Base-by-base conservation (phyloP, 2,113 vertebrate species). In the Ageneiosus marmoratus region DNA sequence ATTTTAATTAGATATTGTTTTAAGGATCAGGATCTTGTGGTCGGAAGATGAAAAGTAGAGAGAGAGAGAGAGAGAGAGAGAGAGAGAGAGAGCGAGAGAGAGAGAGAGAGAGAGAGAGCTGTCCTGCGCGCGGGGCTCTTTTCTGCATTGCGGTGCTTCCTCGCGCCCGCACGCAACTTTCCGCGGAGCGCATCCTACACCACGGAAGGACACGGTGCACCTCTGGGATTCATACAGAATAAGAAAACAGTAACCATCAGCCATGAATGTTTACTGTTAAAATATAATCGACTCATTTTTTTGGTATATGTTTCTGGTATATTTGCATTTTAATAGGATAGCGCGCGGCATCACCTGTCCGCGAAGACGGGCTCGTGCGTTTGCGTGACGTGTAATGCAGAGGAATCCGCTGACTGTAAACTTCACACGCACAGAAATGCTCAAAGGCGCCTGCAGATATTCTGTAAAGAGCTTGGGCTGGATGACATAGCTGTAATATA, bases 131-230 rank as follows among this genome's bases (percentile, higher is more conserved):
- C 89, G 89, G 90, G 58, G 69, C 77, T 77, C 55, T 87, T 91
- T 89, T 93, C 93, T 95, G 94, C 94, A 95, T 94, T 95, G 94
- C 94, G 90, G 94, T 93, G 91, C 92, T 93, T 92, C 88, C 88
- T 77, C 83, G 81, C 88, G 88, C 82, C 88, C 77, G 87, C 88
- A 84, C 84, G 86, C 89, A 95, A 94, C 92, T 95, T 93, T 92
- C 88, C 87, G 83, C 46, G 46, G 83, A 50, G 85, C 63, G 58
- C 84, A 44, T 84, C 76, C 86, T 20, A 70, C 67, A 1, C 55
- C 34, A 44, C n/a, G 46, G 50, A 77, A 83, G 81, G 73, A 77
- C 67, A 65, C 55, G 4, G 5, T 20, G 60, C 32, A 79, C 1
- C 56, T 48, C 15, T 76, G 37, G 15, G 11, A 11, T 53, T 11